phyloP scores from a whole-genome alignment of 2,888 invertebrate species.

The Mactromeris polynyma region DNA sequence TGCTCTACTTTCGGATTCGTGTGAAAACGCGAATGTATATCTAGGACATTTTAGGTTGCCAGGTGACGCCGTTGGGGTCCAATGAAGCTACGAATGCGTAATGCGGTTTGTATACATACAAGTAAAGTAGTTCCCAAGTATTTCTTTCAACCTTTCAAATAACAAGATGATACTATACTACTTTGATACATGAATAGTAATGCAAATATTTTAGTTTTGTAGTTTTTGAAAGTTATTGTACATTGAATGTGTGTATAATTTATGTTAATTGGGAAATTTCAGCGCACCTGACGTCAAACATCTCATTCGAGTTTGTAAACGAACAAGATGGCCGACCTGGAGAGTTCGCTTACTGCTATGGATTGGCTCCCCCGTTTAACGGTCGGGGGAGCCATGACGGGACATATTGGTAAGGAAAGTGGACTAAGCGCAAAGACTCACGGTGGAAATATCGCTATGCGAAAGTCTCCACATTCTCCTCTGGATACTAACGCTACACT shows the following conservation, averaged over 20 bases:
- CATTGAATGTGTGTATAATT: background rate
- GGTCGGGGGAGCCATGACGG: constrained; percentile 85
- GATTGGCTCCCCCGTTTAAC: constrained; percentile 88
- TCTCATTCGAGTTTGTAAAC: constrained; percentile 61
- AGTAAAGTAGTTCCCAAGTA: constrained; percentile 41
- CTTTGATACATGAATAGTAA: background rate
- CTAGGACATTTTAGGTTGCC: constrained; percentile 82
- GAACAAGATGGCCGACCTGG: constrained; percentile 87
- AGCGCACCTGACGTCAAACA: constrained; percentile 59
- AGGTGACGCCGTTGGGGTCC: constrained; percentile 79
- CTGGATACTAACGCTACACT: constrained; percentile 82
- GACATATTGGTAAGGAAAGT: constrained; percentile 76
- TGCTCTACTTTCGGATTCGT: constrained; percentile 54
- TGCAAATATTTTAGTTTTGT: background rate
- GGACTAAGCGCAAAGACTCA: constrained; percentile 75
- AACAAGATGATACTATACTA: background rate
- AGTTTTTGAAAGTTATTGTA: background rate
- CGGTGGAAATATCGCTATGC: constrained; percentile 80
- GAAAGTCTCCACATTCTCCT: constrained; percentile 84
- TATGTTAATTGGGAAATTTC: constrained; percentile 35
- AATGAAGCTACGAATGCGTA: constrained; percentile 72
- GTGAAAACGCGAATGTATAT: constrained; percentile 73
- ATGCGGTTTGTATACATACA: constrained; percentile 57
- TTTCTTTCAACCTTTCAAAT: background rate
- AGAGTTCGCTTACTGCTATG: constrained; percentile 88